A percentile compares a stretch with the other conserved stretches of the same genome.
Conservation (phyloP, 1,140 invertebrate species). For the Neelides sp. region DNA sequence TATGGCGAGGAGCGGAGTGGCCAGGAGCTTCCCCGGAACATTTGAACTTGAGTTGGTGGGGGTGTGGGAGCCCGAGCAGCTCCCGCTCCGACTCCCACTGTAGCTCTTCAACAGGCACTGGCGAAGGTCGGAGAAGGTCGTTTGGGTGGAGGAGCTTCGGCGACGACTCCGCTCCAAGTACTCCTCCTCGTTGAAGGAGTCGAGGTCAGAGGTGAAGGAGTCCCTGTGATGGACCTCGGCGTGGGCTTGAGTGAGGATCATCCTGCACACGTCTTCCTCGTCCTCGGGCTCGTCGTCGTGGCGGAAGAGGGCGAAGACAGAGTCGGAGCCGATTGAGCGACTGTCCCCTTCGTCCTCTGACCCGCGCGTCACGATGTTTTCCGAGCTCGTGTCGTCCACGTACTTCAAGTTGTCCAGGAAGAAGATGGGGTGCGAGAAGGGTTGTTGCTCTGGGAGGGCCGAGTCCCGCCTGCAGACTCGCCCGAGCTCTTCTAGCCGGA, state of each 20-base stretch:
- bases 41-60: neutral
- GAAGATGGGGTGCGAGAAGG: slow-evolving; percentile 12
- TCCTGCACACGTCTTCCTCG: slow-evolving; percentile 15
- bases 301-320: slow-evolving; percentile 19
- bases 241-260: slow-evolving; percentile 15
- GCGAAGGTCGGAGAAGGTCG: slow-evolving; percentile 23
- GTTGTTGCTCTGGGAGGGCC: neutral
- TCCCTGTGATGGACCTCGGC: slow-evolving; percentile 28
- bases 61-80: neutral
- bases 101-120: slow-evolving; percentile 12
- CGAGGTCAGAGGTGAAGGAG: slow-evolving; percentile 22
- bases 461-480: neutral
- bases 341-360: slow-evolving; percentile 20
- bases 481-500: neutral
- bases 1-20: neutral
- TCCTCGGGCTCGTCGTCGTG: slow-evolving; percentile 10
- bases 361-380: slow-evolving; percentile 28
- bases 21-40: neutral
- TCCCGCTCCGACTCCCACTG: neutral
- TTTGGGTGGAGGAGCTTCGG: slow-evolving; percentile 28
- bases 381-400: slow-evolving; percentile 30
- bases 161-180: slow-evolving; percentile 23
- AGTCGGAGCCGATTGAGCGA: slow-evolving; percentile 28
- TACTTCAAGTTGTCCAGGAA: slow-evolving; percentile 26
- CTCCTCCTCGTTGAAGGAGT: slow-evolving; percentile 25